Evolutionary conservation across 1,140 invertebrate genomes (phyloP).

Genomic region (Platyura marginata): DNA sequence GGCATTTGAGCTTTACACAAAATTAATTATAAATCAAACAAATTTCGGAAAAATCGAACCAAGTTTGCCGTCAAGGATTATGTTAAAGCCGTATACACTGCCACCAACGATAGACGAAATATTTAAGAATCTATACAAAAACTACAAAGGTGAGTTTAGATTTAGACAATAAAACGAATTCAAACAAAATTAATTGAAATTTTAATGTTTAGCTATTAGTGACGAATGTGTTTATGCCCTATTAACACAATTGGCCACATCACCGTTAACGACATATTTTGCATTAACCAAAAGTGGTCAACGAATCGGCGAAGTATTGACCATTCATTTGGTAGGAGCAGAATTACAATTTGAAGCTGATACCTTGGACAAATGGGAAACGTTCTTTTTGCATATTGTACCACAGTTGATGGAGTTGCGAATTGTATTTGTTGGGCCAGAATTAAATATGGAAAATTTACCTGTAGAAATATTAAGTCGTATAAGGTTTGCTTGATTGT

Average conservation of each 20-base stretch:
- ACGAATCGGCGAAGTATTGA: conserved; percentile 13
- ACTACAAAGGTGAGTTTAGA: conserved; percentile 26
- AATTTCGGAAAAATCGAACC: conserved; percentile 33
- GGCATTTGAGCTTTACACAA: conserved; percentile 30
- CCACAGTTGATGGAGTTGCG: conserved; percentile 31
- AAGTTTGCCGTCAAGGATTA: conserved; percentile 28
- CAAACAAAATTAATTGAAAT: no score
- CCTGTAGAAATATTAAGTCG: conserved; percentile 28
- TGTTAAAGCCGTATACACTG: conserved; percentile 20
- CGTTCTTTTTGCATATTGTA: conserved; percentile 42
- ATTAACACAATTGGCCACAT: conserved; percentile 41
- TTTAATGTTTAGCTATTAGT: conserved; percentile 21
- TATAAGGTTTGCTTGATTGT: conserved; percentile 25
- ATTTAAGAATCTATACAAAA: conserved; percentile 28
- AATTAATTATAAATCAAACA: conserved; percentile 29
- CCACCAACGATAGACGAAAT: conserved; percentile 29
- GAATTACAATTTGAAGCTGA: conserved; percentile 53
- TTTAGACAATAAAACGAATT: no score
- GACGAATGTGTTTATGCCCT: conserved; percentile 38
- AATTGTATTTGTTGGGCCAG: conserved; percentile 41
- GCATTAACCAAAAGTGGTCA: conserved; percentile 28
- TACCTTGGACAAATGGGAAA: conserved; percentile 45
- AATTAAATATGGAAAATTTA: conserved; percentile 33
- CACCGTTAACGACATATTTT: conserved; percentile 39
- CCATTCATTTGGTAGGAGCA: conserved; percentile 29